Base-by-base conservation (phyloP, 1,140 invertebrate species). In the Caenorhabditis tropicalis region DNA sequence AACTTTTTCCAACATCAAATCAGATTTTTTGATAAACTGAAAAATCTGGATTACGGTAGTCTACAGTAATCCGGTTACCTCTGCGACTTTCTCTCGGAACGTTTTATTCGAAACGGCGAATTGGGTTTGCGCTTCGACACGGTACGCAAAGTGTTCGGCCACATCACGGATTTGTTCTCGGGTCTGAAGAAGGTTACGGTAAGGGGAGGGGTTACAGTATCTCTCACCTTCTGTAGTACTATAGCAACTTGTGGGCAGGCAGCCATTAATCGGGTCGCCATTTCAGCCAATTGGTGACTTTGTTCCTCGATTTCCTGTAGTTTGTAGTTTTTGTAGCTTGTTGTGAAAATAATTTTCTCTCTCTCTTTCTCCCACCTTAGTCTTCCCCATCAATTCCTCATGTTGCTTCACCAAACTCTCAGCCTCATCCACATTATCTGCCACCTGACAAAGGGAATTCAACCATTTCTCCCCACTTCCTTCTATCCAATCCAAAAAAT, bases 401-500 rank as follows among this genome's bases (percentile, higher is more conserved):
- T 85, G 84, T 33, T 85, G 58, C 48, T 85, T 85, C 12, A 82
- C 60, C 10, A 85, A 46, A 79, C 83, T 58, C 29, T 70, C 53
- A 0, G 84, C 84, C 31, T 81, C 83, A 51, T 85, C 83, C 2
- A 29, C 10, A 70, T 74, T 85, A 36, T 85, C 83, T 4, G 82
- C 83, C 12, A 84, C 79, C 46, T 81, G 43, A 53, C 31, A 81
- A 6, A 85, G 49, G 12, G 74, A 84, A 39, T 58, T 33, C 49
- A 85, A 29, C 83, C 83, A 85, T 36, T 58, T 58, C 60, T 85
- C 83, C 24, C 83, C 83, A 29, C 48, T 39, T 24, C 83, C 83
- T 79, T 85, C 83, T 7, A 85, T 58, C 83, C 83, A 85, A 51
- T 85, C 84, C 31, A 85, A 33, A 27, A 85, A 51, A 43, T 79